Base-by-base conservation (phyloP, 2,888 invertebrate genomes). In the Fabriciana adippe region DNA sequence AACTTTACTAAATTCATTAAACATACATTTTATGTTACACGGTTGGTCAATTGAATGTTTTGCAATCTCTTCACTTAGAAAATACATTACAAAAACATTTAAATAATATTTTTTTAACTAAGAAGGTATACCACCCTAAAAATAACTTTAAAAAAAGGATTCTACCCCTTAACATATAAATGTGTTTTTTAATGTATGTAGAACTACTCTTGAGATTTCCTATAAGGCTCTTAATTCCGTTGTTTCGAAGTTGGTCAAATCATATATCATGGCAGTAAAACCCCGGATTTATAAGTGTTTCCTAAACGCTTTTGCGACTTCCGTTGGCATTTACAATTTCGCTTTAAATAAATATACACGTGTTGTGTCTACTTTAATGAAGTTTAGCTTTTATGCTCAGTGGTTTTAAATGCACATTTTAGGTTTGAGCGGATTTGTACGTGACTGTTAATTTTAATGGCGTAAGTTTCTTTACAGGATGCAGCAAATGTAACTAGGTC, bases 1-100 rank as follows among this genome's bases (percentile, higher is more conserved):
- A 89, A 87, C 88, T 89, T 88, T 88, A 87, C 89, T 89, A 89
- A 89, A 86, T 79, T 74, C 70, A 86, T 8, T n/a, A 47, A 8
- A 14, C 2, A 18, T 18, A 18, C 18, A 18, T 18, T 18, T 18
- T 18, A 18, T 18, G 2, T 18, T 18, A 18, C 18, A 18, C 18
- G 26, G 26, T 26, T 26, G 26, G 26, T 26, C 26, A 26, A 4
- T 26, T 26, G 26, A 26, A 26, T 26, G 26, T 26, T 26, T 26
- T 26, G 26, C 26, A 26, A 26, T 26, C 26, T 26, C 26, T 35
- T 35, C 8, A 35, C 1, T 35, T 3, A 26, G 3, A 35, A 35
- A 35, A 18, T 1, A 18, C 18, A 18, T 18, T 18, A n/a, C n/a
- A 35, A 11, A 2, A 35, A 1, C 6, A 35, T 35, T 35, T 11